Percentiles rank a stretch among this genome's conserved stretches.
Evolutionary conservation across 2,888 invertebrate genomes (phyloP).

Genomic region (Drosophila merina): DNA sequence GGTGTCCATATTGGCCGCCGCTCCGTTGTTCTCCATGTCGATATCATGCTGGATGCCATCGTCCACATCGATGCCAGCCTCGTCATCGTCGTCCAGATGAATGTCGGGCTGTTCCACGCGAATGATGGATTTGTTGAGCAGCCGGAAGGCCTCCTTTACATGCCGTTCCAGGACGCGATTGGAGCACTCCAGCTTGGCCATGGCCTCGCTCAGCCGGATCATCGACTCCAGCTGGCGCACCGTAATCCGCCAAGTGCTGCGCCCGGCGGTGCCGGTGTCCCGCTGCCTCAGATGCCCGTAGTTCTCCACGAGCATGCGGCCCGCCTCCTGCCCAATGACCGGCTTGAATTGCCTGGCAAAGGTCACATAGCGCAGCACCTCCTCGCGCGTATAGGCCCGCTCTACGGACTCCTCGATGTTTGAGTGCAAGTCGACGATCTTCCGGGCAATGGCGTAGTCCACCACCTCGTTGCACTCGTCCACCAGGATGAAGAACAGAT

Average conservation of each 20-base stretch:
- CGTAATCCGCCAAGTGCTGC: constrained; percentile 97
- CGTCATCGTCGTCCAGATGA: constrained; percentile 92
- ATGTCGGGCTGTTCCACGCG: constrained; percentile 99
- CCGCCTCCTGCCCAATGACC: constrained; percentile 91
- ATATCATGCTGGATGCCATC: constrained; percentile 85
- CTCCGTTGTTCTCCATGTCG: constrained; percentile 84
- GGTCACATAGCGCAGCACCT: constrained; percentile 96
- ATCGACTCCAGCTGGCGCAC: constrained; percentile 98
- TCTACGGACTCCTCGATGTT: constrained; percentile 92
- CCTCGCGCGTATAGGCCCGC: constrained; percentile 93
- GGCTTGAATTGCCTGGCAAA: constrained; percentile 99
- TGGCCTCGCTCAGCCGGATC: constrained; percentile 97
- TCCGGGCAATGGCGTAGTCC: constrained; percentile 98
- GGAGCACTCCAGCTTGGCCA: constrained; percentile 97
- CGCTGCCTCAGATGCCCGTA: constrained; percentile 94
- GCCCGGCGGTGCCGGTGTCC: constrained; percentile 89
- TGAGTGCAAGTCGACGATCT: constrained; percentile 97
- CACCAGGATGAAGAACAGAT: constrained; percentile 98
- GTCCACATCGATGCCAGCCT: constrained; percentile 80
- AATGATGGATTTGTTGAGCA: constrained; percentile 98
- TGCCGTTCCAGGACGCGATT: constrained; percentile 94
- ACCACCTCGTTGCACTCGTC: constrained; percentile 98
- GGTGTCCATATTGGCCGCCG: constrained; percentile 58
- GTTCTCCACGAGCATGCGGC: constrained; percentile 92
- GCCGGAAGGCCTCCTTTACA: constrained; percentile 94